phyloP scores from a whole-genome alignment of 2,888 invertebrate genomes.

The Netelia inedita region DNA sequence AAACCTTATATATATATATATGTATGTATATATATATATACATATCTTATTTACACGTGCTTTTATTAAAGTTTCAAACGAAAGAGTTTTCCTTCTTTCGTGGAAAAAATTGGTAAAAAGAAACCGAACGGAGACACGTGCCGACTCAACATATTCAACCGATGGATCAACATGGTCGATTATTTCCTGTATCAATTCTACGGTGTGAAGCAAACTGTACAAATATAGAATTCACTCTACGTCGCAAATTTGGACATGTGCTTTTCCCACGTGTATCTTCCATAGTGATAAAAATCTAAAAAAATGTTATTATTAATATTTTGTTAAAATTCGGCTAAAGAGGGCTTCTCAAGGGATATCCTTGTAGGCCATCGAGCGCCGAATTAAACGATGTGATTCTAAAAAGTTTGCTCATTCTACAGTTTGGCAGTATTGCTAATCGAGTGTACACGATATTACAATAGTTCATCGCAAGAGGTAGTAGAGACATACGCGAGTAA shows the following conservation, averaged over 20 bases:
- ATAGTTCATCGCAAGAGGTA: slow-evolving; percentile 50
- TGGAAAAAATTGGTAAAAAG: slow-evolving; percentile 10
- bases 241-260: slow-evolving; percentile 29
- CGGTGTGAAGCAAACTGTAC: slow-evolving; percentile 60
- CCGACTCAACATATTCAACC: slow-evolving; percentile 17
- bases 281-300: slow-evolving; percentile 12
- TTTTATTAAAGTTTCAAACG: slow-evolving; percentile 33
- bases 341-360: slow-evolving; percentile 6
- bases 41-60: slow-evolving; percentile 69
- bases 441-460: slow-evolving; percentile 53
- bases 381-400: slow-evolving; percentile 13
- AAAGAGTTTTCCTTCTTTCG: slow-evolving; percentile 25
- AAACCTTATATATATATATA: slow-evolving; percentile 43
- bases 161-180: slow-evolving; percentile 47
- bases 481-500: slow-evolving; percentile 45
- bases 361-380: neutral
- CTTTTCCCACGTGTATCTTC: neutral
- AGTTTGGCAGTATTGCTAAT: slow-evolving; percentile 66
- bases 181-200: slow-evolving; percentile 27
- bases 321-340: slow-evolving; percentile 16
- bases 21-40: slow-evolving; percentile 51
- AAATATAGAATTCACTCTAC: slow-evolving; percentile 63
- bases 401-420: slow-evolving; percentile 32
- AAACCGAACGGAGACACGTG: slow-evolving; percentile 31
- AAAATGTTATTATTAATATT: slow-evolving; percentile 5